Percentiles rank a stretch among this genome's conserved stretches.
Evolutionary conservation across 1,140 invertebrate species (phyloP).

Genomic region (Lepidurus packardi): DNA sequence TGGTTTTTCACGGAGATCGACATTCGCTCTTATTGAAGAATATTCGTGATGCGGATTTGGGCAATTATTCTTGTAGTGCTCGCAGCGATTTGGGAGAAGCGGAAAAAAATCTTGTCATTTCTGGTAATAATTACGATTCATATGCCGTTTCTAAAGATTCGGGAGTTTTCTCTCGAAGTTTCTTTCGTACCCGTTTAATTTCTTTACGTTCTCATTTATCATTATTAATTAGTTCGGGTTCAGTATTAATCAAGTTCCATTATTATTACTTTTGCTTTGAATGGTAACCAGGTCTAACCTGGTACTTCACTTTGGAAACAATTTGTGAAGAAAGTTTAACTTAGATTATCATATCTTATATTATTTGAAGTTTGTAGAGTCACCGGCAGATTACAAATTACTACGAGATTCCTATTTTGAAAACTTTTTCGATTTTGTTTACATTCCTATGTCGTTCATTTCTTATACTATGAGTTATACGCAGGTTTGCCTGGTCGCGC

Average conservation of each 20-base stretch:
- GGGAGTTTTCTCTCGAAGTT: neutral
- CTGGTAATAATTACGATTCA: slow-evolving; percentile 21
- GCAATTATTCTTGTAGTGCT: slow-evolving; percentile 24
- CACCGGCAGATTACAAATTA: no score
- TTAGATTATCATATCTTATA: no score
- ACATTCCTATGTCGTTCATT: neutral
- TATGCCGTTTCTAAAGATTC: no score
- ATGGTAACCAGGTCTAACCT: no score
- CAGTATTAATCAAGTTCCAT: no score
- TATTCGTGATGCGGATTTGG: slow-evolving; percentile 26
- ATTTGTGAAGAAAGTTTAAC: no score
- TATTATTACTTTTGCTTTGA: no score
- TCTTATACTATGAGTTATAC: slow-evolving; percentile 16
- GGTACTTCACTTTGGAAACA: no score
- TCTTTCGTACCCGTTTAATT: neutral
- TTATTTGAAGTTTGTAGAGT: no score
- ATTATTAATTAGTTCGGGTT: no score
- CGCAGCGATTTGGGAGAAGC: slow-evolving; percentile 22
- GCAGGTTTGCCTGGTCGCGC: slow-evolving; percentile 5
- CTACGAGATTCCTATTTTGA: no score
- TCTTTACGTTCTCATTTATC: no score
- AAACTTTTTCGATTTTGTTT: neutral
- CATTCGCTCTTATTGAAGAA: slow-evolving; percentile 26
- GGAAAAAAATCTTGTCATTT: slow-evolving; percentile 25
- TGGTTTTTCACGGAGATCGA: slow-evolving; percentile 1